Percentiles rank a stretch among this genome's conserved stretches.
Evolutionary conservation across 2,888 invertebrate species (phyloP).

Genomic region (Slavum lentiscoides): DNA sequence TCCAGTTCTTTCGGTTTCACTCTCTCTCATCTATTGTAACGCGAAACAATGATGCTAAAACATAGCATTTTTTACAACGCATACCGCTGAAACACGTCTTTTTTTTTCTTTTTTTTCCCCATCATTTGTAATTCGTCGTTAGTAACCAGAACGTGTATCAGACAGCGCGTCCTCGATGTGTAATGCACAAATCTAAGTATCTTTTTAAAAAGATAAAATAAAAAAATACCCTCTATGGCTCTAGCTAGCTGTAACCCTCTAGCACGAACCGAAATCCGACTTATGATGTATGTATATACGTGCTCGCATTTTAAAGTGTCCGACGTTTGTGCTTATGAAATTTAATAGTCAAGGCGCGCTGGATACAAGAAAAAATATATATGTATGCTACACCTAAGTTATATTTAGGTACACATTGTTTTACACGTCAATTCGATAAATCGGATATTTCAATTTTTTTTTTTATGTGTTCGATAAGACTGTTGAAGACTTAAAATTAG

Average conservation of each 20-base stretch:
- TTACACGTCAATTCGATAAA: too few species aligned
- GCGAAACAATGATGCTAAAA: constrained; percentile 5
- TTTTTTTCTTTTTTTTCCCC: not conserved
- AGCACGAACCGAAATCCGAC: not conserved
- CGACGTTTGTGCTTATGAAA: not conserved
- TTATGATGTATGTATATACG: constrained; percentile 7
- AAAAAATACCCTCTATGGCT: not conserved
- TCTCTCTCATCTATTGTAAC: not conserved
- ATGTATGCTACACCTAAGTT: too few species aligned
- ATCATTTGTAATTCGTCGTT: constrained; percentile 3
- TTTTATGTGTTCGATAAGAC: too few species aligned
- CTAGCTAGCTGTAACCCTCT: not conserved
- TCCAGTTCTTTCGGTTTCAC: too few species aligned
- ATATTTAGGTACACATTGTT: too few species aligned
- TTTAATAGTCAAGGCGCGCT: not conserved
- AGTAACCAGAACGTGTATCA: not conserved
- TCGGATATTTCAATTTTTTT: too few species aligned
- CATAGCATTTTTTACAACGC: not conserved
- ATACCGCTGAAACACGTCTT: not conserved
- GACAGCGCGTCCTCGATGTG: not conserved
- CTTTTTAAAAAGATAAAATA: not conserved
- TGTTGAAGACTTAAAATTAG: too few species aligned
- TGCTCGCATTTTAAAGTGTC: constrained; percentile 16
- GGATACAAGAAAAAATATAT: not conserved
- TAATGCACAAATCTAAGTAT: constrained; percentile 10